phyloP scores from a whole-genome alignment of 1,140 invertebrate species.

The Mactra quadrangularis region DNA sequence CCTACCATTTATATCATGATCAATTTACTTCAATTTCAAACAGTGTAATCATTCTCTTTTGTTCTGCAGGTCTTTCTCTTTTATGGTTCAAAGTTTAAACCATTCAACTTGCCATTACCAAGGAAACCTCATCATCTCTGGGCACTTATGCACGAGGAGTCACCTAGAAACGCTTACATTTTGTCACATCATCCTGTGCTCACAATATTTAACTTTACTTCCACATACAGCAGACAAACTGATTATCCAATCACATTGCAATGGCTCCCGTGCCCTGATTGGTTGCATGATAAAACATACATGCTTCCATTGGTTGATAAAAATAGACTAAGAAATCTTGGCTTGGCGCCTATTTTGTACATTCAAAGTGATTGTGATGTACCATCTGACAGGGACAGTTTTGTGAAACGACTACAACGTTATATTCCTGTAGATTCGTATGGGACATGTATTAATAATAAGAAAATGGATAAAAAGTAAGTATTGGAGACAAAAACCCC shows the following conservation, averaged over 20 bases:
- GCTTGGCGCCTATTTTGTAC: conserved; percentile 89
- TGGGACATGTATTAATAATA: conserved; percentile 82
- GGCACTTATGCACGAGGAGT: conserved; percentile 94
- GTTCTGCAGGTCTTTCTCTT: conserved; percentile 86
- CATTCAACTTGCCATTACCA: conserved; percentile 89
- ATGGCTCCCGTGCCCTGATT: conserved; percentile 87
- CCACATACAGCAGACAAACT: conserved; percentile 91
- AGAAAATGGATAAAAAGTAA: conserved; percentile 88
- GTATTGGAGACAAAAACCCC: conserved; percentile 23
- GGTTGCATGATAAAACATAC: conserved; percentile 86
- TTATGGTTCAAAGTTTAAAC: conserved; percentile 89
- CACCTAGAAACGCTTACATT: conserved; percentile 91
- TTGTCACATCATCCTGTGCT: conserved; percentile 85
- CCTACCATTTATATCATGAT: no score
- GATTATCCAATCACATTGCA: conserved; percentile 90
- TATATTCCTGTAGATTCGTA: conserved; percentile 85
- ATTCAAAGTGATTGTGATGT: conserved; percentile 92
- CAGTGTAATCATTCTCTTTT: no score
- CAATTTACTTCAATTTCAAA: no score
- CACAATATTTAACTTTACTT: conserved; percentile 90
- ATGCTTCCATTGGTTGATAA: conserved; percentile 86
- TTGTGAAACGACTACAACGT: conserved; percentile 89
- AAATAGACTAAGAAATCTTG: conserved; percentile 84
- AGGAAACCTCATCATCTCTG: conserved; percentile 86
- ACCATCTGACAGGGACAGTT: conserved; percentile 90